Base-by-base conservation (phyloP, 2,113 vertebrate genomes). In the Neopipo cinnamomea region DNA sequence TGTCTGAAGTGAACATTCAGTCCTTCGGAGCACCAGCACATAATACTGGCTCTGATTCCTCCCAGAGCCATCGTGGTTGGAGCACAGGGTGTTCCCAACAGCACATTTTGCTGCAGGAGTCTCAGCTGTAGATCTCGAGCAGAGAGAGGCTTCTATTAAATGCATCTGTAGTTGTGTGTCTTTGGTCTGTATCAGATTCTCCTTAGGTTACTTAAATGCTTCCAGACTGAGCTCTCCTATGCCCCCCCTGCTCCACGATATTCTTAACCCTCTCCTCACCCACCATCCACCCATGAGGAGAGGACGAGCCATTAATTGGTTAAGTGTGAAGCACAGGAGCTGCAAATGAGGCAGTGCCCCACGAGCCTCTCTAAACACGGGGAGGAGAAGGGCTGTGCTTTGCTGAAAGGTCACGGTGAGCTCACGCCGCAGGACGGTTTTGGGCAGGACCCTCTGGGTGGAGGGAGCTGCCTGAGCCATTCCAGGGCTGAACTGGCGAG, bases 81-180 rank as follows among this genome's bases (percentile, higher is more conserved):
- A 97, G 96, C 91, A 97, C 97, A 80, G 85, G 65, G 37, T 97
- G 97, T 97, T 97, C 97, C 94, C 83, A 93, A 65, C 42, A 85
- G 93, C 91, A 94, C 93, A 96, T 93, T 96, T 79, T 96, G 95
- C 94, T 97, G 96, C 93, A 79, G 93, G 85, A 96, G 55, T 31
- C 88, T 96, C 93, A 84, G 96, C 93, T 96, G 94, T 97, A 96
- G 95, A 93, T 85, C 92, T 84, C 1, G 71, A 94, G 88, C 63
- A 71, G 91, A 95, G 82, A 70, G 88, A 93, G 66, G 76, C 90
- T 92, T 97, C 95, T 97, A 91, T 94, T 96, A 92, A 95, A 94
- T 49, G 94, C 96, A 95, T 97, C 96, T 97, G 93, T 92, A 93
- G 66, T 90, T 91, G 80, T 92, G 92, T 92, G 91, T 93, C 76